Percentiles rank a stretch among this genome's conserved stretches.
These are phyloP conservation scores for Melanogrammus aeglefinus DNA, from an alignment of 2,797 vertebrate genomes.

Conservation along the genomic window DNA sequence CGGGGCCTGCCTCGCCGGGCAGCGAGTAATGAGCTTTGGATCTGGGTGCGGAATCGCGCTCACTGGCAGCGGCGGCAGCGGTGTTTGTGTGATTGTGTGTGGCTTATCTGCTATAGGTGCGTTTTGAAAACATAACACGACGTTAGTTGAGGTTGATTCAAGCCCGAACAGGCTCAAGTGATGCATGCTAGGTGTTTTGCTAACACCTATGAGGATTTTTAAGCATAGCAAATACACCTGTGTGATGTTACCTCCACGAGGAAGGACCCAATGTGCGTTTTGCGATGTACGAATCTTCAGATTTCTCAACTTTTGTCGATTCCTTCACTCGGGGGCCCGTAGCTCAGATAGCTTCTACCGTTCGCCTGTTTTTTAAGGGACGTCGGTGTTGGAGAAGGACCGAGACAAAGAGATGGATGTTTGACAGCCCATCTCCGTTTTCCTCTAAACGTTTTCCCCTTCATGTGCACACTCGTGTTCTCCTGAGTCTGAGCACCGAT, in stretches of 20 bases:
- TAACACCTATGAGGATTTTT: too few species aligned
- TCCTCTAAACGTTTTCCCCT: slow-evolving; percentile 11
- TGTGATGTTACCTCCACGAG: too few species aligned
- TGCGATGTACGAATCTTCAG: slow-evolving; percentile 11
- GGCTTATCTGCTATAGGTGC: slow-evolving; percentile 64
- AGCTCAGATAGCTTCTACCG: slow-evolving; percentile 35
- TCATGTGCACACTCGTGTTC: slow-evolving; percentile 23
- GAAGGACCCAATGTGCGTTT: too few species aligned
- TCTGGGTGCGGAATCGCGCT: slow-evolving; percentile 47
- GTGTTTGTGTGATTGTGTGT: slow-evolving; percentile 41
- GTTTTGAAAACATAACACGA: slow-evolving; percentile 57
- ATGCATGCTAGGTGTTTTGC: too few species aligned
- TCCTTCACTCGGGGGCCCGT: slow-evolving; percentile 43
- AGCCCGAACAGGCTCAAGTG: too few species aligned
- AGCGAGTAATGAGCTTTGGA: slow-evolving; percentile 64
- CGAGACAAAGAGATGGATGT: slow-evolving; percentile 22
- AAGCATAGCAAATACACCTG: too few species aligned
- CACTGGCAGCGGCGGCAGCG: neutral
- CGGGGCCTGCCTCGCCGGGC: slow-evolving; percentile 34
- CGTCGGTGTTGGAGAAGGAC: neutral
- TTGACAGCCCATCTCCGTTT: slow-evolving; percentile 40
- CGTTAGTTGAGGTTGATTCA: slow-evolving; percentile 46
- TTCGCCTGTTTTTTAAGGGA: neutral
- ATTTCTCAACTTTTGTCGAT: slow-evolving; percentile 45
- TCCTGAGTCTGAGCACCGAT: too few species aligned